Conservation (phyloP, 2,113 vertebrate species). For the Polyodon spathula region DNA sequence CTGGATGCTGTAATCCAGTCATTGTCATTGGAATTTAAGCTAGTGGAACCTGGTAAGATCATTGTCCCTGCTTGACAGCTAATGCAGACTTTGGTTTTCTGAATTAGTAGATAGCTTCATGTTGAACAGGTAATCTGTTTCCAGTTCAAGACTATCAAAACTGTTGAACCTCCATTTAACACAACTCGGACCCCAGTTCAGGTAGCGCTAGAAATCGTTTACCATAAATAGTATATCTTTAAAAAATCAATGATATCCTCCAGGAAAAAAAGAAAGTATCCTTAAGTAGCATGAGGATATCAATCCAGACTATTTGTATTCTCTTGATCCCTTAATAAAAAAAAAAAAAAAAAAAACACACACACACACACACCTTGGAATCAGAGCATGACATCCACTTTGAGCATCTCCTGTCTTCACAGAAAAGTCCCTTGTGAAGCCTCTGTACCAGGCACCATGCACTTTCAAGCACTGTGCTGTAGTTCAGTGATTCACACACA, state of each 20-base stretch:
- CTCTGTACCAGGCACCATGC: slow-evolving; percentile 38
- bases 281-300: background rate
- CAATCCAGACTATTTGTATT: slow-evolving; percentile 4
- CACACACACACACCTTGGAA: slow-evolving; percentile 33
- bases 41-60: background rate
- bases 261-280: background rate
- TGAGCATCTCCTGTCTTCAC: slow-evolving; percentile 12
- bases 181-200: background rate
- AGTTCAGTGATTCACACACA: background rate
- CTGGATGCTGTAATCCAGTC: slow-evolving; percentile 48
- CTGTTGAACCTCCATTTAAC: background rate
- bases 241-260: background rate
- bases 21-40: slow-evolving; percentile 27
- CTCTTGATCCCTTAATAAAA: slow-evolving; percentile 14
- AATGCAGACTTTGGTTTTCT: no score
- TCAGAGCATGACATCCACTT: slow-evolving; percentile 23
- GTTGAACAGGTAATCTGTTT: background rate
- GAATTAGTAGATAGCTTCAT: no score
- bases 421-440: slow-evolving; percentile 15
- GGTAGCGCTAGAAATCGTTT: background rate
- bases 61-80: background rate
- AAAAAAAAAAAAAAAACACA: no score
- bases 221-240: background rate
- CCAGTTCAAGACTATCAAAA: background rate
- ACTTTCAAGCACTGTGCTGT: slow-evolving; percentile 31